Conservation (phyloP, 2,113 vertebrate genomes). For the Apeltes quadracus region DNA sequence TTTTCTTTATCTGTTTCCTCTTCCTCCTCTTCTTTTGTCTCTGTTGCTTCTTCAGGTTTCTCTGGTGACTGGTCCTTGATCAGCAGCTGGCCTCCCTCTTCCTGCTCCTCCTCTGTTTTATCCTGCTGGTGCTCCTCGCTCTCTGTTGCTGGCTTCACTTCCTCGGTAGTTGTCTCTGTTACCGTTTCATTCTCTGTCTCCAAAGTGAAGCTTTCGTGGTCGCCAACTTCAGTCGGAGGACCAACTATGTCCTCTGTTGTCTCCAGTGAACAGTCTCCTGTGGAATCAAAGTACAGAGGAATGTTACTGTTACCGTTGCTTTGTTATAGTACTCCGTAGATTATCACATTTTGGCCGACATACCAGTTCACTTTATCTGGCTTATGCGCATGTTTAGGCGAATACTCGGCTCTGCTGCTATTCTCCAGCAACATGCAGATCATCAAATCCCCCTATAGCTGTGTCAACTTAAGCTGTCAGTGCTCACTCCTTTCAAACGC, state of each 20-base stretch:
- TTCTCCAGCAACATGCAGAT: neutral
- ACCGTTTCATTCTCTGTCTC: conserved; percentile 43
- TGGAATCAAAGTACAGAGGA: conserved; percentile 12
- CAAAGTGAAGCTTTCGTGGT: conserved; percentile 18
- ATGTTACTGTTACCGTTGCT: neutral
- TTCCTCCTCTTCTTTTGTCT: conserved; percentile 49
- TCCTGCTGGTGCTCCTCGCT: conserved; percentile 61
- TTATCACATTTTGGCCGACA: neutral
- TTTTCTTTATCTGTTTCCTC: conserved; percentile 46
- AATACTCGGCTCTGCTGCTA: neutral
- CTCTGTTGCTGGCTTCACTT: conserved; percentile 48
- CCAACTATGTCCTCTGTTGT: conserved; percentile 35
- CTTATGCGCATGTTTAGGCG: neutral
- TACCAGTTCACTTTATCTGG: neutral
- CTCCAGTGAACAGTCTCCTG: conserved; percentile 36
- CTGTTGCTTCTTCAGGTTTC: conserved; percentile 33
- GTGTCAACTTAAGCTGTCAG: neutral
- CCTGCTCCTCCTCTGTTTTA: conserved; percentile 65
- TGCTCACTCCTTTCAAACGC: neutral
- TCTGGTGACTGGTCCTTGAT: conserved; percentile 48
- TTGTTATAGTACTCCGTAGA: neutral
- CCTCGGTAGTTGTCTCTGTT: conserved; percentile 45
- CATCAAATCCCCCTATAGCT: neutral
- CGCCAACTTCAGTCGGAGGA: conserved; percentile 24
- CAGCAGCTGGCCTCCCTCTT: conserved; percentile 74